Evolutionary conservation across 2,888 invertebrate genomes (phyloP).

Genomic region (Eupsilia transversa): DNA sequence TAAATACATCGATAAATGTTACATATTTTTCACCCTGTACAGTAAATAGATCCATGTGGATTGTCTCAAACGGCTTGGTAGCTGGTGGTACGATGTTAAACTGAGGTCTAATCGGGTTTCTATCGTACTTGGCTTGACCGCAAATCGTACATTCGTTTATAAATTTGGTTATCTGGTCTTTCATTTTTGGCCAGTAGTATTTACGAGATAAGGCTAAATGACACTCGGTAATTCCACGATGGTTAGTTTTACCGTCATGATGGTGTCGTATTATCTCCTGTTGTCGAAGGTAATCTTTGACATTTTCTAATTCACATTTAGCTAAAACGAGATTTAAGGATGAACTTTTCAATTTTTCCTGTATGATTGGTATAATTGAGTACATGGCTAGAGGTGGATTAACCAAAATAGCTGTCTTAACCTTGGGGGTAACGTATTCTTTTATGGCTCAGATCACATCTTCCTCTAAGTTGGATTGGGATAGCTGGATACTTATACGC

Average conservation of each 20-base stretch:
- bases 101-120: too few species aligned
- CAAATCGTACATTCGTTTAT: too few species aligned
- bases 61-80: background rate
- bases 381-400: constrained; percentile 7
- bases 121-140: too few species aligned
- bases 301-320: too few species aligned
- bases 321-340: background rate
- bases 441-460: background rate
- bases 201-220: too few species aligned
- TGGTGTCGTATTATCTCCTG: too few species aligned
- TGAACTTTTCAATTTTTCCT: constrained; percentile 1
- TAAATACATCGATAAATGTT: background rate
- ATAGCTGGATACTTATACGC: background rate
- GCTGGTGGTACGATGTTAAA: too few species aligned
- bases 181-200: too few species aligned
- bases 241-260: too few species aligned
- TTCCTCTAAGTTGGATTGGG: background rate
- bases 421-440: background rate
- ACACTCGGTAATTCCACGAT: too few species aligned
- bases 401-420: background rate
- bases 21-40: background rate
- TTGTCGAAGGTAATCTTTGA: too few species aligned
- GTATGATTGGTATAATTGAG: background rate
- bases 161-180: too few species aligned
- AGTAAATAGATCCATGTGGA: background rate